phyloP scores from a whole-genome alignment of 2,113 vertebrate species.

The Anoura caudifer region DNA sequence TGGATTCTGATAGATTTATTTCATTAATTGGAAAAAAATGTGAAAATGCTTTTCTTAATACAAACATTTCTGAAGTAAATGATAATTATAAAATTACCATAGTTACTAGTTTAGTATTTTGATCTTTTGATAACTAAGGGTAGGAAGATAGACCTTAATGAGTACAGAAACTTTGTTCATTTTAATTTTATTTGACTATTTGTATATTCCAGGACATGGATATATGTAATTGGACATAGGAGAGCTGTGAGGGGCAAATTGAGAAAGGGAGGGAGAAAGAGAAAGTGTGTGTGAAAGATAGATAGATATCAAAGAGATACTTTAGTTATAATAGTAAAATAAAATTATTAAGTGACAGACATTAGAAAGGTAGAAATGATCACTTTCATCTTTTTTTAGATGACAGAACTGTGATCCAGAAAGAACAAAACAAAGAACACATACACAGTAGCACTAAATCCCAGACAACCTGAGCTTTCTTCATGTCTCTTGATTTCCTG shows the following conservation, averaged over 20 bases:
- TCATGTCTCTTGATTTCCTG: neutral
- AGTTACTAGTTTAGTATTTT: neutral
- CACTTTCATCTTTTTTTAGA: neutral
- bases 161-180: neutral
- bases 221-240: neutral
- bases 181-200: neutral
- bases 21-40: neutral
- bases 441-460: neutral
- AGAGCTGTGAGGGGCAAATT: neutral
- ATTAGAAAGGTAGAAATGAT: neutral
- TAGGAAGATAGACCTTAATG: neutral
- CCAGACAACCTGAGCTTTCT: neutral
- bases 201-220: neutral
- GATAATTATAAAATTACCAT: neutral
- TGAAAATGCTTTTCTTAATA: neutral
- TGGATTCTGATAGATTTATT: neutral
- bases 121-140: neutral
- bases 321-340: neutral
- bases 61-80: neutral
- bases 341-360: neutral
- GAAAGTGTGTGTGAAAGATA: neutral
- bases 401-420: neutral
- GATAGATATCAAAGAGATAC: neutral
- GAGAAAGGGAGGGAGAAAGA: neutral
- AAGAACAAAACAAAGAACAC: neutral